These are phyloP conservation scores for Chiloscyllium punctatum DNA, from an alignment of 2,797 vertebrate genomes.

Conservation along the genomic window DNA sequence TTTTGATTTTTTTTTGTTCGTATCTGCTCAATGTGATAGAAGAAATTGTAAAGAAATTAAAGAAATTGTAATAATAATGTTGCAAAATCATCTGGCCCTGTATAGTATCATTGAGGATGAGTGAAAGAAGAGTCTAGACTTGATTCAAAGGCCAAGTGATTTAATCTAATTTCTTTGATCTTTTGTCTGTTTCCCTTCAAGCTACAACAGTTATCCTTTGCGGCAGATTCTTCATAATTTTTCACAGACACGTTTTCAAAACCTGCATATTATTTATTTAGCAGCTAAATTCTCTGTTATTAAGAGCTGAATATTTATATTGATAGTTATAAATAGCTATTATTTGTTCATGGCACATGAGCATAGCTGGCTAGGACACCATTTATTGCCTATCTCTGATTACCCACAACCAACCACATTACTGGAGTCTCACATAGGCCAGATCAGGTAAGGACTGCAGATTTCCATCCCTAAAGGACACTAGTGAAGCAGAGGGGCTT, in stretches of 20 bases:
- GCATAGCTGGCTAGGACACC: no score
- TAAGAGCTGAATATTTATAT: no score
- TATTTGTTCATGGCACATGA: no score
- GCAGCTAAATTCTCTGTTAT: not conserved
- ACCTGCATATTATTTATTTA: not conserved
- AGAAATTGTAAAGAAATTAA: constrained; percentile 11
- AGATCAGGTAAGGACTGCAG: no score
- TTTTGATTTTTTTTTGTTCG: not conserved
- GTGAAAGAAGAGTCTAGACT: not conserved
- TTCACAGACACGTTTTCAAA: not conserved
- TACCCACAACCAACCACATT: no score
- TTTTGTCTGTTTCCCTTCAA: constrained; percentile 23
- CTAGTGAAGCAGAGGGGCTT: no score
- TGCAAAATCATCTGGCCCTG: not conserved
- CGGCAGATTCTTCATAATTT: not conserved
- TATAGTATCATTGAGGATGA: not conserved
- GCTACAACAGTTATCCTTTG: not conserved
- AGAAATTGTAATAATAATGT: not conserved
- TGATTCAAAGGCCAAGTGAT: constrained; percentile 2
- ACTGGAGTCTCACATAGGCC: no score
- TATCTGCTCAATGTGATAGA: not conserved
- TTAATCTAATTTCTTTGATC: constrained; percentile 13
- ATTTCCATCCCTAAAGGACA: no score
- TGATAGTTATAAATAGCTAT: no score
- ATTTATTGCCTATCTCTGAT: no score